Percentiles rank a stretch among this genome's conserved stretches.
phyloP scores from a whole-genome alignment of 2,797 vertebrate species.

The Hydrophis major region DNA sequence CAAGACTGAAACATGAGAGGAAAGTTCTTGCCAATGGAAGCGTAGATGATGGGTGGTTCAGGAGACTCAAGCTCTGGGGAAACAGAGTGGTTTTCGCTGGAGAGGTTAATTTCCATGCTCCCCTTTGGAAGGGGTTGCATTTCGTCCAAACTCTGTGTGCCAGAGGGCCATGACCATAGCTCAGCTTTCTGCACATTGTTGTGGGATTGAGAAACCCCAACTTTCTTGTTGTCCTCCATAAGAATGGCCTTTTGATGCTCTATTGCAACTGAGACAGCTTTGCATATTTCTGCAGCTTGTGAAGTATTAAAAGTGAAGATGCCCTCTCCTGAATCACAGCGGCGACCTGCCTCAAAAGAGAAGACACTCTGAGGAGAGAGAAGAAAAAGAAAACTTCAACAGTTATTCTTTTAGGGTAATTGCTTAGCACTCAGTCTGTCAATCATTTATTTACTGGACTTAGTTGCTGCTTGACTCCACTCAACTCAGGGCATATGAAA shows the following conservation, averaged over 20 bases:
- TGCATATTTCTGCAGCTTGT: slow-evolving; percentile 72
- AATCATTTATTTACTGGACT: neutral
- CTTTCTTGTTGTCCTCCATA: slow-evolving; percentile 48
- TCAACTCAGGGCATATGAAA: neutral
- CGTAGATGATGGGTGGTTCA: slow-evolving; percentile 48
- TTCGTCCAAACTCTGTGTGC: slow-evolving; percentile 27
- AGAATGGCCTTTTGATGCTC: slow-evolving; percentile 52
- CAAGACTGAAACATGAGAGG: neutral
- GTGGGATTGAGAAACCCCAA: slow-evolving; percentile 23
- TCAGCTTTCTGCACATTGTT: neutral
- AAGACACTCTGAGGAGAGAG: slow-evolving; percentile 72
- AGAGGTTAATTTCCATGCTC: accelerated
- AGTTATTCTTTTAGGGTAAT: neutral
- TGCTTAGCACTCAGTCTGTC: neutral
- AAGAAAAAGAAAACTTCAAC: neutral
- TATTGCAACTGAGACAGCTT: slow-evolving; percentile 70
- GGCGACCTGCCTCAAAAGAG: slow-evolving; percentile 84
- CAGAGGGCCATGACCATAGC: slow-evolving; percentile 1
- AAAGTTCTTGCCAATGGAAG: slow-evolving; percentile 63
- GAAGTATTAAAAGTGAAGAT: slow-evolving; percentile 81
- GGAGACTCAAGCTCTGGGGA: slow-evolving; percentile 13
- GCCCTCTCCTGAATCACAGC: slow-evolving; percentile 85
- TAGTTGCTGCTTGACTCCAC: neutral
- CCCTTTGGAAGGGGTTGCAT: neutral
- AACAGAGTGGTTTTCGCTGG: neutral